A percentile compares a stretch with the other conserved stretches of the same genome.
phyloP scores from a whole-genome alignment of 2,888 invertebrate genomes.

The Drosophila nr. perissopoda region DNA sequence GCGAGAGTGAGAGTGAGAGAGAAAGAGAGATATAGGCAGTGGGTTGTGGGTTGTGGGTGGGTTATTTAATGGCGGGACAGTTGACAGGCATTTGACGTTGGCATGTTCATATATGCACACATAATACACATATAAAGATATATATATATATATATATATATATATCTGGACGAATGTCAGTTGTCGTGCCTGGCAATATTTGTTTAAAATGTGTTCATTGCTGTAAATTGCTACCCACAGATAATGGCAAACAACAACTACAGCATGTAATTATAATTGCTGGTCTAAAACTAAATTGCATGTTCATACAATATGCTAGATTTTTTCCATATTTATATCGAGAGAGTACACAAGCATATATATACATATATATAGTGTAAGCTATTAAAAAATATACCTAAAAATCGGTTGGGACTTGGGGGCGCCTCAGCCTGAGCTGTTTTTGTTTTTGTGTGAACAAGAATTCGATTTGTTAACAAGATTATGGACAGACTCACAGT shows the following conservation, averaged over 20 bases:
- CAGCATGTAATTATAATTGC: constrained; percentile 59
- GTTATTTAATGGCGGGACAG: constrained; percentile 6
- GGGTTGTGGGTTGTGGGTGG: constrained; percentile 11
- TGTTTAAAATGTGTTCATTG: constrained; percentile 74
- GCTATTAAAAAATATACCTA: constrained; percentile 13
- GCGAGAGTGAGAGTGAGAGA: not conserved
- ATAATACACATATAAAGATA: constrained; percentile 14
- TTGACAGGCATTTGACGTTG: constrained; percentile 12
- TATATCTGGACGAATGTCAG: constrained; percentile 59
- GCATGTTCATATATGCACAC: constrained; percentile 26
- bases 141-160: constrained; percentile 22
- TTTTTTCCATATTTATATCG: constrained; percentile 4
- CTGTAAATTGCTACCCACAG: constrained; percentile 77
- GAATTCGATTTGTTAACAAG: constrained; percentile 85
- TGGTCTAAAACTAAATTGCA: constrained; percentile 67
- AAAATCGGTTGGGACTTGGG: constrained; percentile 32
- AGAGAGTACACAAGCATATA: constrained; percentile 1
- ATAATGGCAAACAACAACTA: constrained; percentile 54
- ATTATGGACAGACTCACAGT: constrained; percentile 65
- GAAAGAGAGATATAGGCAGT: not conserved
- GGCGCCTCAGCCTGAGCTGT: constrained; percentile 9
- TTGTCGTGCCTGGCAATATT: constrained; percentile 76
- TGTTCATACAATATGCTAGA: constrained; percentile 52
- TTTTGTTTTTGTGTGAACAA: constrained; percentile 84
- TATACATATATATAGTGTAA: constrained; percentile 8